These are phyloP conservation scores for Chymomyza procnemis DNA, from an alignment of 2,888 invertebrate genomes.

Conservation along the genomic window DNA sequence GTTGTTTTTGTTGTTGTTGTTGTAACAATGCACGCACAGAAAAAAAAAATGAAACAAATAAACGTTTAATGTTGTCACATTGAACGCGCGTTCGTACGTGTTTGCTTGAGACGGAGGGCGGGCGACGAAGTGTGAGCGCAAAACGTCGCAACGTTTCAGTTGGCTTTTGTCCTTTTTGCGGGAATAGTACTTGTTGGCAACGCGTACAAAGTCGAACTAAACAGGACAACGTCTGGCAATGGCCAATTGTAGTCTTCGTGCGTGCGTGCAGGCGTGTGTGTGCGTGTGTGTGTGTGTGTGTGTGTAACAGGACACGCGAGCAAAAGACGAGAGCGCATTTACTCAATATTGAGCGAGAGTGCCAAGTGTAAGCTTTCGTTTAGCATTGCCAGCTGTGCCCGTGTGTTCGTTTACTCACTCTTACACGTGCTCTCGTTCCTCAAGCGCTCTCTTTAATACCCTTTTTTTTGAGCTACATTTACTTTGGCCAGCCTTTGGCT, in stretches of 20 bases:
- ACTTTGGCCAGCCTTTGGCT: too few species aligned
- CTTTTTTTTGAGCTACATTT: too few species aligned
- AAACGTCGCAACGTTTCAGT: background rate
- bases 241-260: background rate
- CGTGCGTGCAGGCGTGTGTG: constrained; percentile 3
- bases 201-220: constrained; percentile 67
- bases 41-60: constrained; percentile 8
- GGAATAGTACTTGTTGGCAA: constrained; percentile 65
- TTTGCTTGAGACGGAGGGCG: constrained; percentile 15
- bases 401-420: background rate
- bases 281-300: background rate
- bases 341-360: too few species aligned
- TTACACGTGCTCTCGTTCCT: too few species aligned
- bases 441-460: too few species aligned
- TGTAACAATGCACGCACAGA: background rate
- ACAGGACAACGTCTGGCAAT: constrained; percentile 18
- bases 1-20: constrained; percentile 28
- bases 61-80: background rate
- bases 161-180: too few species aligned
- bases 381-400: background rate
- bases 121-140: constrained; percentile 13
- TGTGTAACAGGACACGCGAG: background rate
- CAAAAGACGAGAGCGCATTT: background rate
- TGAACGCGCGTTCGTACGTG: background rate
- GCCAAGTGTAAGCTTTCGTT: constrained; percentile 16